Base-by-base conservation (phyloP, 1,140 invertebrate genomes). In the Frieseomelitta varia region DNA sequence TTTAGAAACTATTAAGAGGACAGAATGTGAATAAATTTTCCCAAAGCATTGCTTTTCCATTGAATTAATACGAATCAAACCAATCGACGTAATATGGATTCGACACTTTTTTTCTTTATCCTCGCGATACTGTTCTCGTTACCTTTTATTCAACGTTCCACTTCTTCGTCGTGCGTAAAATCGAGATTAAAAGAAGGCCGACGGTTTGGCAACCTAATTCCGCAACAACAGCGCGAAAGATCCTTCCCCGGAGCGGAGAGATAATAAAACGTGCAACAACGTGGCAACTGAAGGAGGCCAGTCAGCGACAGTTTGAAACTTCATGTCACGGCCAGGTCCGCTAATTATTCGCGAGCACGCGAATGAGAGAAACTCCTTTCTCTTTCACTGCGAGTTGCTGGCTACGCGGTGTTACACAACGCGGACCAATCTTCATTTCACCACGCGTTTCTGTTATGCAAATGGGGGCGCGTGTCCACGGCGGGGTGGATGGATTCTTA, bases 271-370 rank as follows among this genome's bases (percentile, higher is more conserved):
- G 71, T 63, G 65, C 47, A 30, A 34, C 12, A 11, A 61, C 24
- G 19, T 17, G 51, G n/a, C 55, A 10, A 79, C 47, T 14, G 21
- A 47, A n/a, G 53, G 30, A 39, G 63, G 75, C 56, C 67, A 84
- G 85, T 85, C 85, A 87, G 61, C 76, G 76, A 65, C 85, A 85
- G 56, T 84, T 78, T 81, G 63, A 71, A 88, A 84, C 90, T 81
- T 85, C 82, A 87, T 87, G 85, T 88, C 88, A 87, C 86, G 86
- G 81, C 72, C 87, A 92, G 88, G 84, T 75, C 79, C 84, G 84
- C 81, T 92, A 92, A 92, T 92, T 91, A 91, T 91, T 90, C 84
- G 84, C 80, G 74, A 84, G 84, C 86, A 86, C 80, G 90, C 86
- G 88, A 91, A 91, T 91, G 72, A 87, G 80, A 89, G 89, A 91